Percentiles rank a stretch among this genome's conserved stretches.
These are phyloP conservation scores for Donacobius atricapilla DNA, from an alignment of 2,113 vertebrate genomes.

Conservation along the genomic window DNA sequence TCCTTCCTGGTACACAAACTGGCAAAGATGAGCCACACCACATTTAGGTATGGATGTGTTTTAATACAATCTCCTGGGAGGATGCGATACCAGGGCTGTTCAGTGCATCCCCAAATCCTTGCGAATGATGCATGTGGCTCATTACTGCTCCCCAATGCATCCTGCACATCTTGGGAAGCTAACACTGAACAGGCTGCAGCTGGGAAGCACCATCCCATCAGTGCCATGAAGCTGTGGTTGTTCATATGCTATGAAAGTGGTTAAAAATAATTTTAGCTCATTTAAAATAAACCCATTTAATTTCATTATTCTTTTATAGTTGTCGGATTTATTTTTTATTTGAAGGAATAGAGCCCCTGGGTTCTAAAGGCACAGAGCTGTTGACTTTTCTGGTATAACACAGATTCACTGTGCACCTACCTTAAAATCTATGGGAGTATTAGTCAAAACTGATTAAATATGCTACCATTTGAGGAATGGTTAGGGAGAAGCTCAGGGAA, in stretches of 20 bases:
- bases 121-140: rapidly evolving
- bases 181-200: not conserved
- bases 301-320: not conserved
- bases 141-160: not conserved
- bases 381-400: not conserved
- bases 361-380: not conserved
- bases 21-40: not conserved
- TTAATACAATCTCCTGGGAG: not conserved
- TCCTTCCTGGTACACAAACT: not conserved
- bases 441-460: not conserved
- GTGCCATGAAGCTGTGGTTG: not conserved
- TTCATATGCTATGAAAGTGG: not conserved
- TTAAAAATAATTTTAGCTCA: not conserved
- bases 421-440: not conserved
- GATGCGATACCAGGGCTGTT: not conserved
- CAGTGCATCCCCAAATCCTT: not conserved
- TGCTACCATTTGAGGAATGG: not conserved
- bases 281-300: not conserved
- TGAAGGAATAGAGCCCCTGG: not conserved
- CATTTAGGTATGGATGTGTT: not conserved
- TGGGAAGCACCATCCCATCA: not conserved
- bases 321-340: not conserved
- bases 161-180: not conserved
- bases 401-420: not conserved
- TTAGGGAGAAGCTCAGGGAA: not conserved